phyloP scores from a whole-genome alignment of 2,113 vertebrate species.

The Thunnus thynnus region DNA sequence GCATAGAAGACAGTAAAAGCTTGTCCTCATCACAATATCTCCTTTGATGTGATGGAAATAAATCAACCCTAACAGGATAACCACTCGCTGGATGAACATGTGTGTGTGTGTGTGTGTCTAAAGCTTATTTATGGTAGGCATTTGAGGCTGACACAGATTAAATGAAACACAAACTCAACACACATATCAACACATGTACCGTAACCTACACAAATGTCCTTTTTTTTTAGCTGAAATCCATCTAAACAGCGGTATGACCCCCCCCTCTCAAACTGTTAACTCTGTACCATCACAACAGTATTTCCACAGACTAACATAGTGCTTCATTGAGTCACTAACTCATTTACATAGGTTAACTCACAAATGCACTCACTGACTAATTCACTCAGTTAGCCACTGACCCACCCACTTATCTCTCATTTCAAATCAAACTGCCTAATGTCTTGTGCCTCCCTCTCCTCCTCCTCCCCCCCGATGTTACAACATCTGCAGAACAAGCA shows the following conservation, averaged over 20 bases:
- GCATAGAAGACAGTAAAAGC: constrained; percentile 6
- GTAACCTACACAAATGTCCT: neutral
- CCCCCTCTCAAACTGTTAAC: neutral
- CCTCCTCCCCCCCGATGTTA: neutral
- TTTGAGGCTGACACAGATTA: constrained; percentile 48
- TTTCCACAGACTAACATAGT: neutral
- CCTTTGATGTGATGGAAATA: constrained; percentile 43
- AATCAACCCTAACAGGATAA: constrained; percentile 53
- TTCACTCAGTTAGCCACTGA: constrained; percentile 13
- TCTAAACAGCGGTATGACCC: constrained; percentile 12
- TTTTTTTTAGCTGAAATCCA: constrained; percentile 30
- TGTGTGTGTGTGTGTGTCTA: constrained; percentile 6
- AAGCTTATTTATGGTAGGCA: constrained; percentile 35
- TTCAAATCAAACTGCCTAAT: constrained; percentile 10
- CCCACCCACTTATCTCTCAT: constrained; percentile 25
- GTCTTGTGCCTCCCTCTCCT: neutral
- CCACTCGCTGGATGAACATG: constrained; percentile 19
- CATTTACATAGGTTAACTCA: constrained; percentile 28
- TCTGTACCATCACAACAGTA: neutral
- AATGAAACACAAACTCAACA: constrained; percentile 35
- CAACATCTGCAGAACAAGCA: constrained; percentile 6
- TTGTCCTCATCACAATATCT: constrained; percentile 23
- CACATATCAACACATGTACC: constrained; percentile 13
- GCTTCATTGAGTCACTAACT: constrained; percentile 8
- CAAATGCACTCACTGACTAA: constrained; percentile 25